Percentiles rank a stretch among this genome's conserved stretches.
Evolutionary conservation across 2,888 invertebrate species (phyloP).

Genomic region (Polydrusus pterygomalis): DNA sequence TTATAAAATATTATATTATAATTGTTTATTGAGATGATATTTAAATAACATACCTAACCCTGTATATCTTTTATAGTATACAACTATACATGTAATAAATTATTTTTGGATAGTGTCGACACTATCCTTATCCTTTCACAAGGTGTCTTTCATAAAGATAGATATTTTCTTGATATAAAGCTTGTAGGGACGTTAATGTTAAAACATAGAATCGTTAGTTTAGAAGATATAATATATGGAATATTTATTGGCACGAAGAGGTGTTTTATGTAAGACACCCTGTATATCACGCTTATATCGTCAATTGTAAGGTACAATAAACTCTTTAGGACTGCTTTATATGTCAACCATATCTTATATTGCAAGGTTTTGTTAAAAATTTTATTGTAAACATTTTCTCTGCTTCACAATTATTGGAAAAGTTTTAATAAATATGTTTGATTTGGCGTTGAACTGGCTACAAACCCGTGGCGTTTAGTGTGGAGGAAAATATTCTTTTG

Average conservation of each 20-base stretch:
- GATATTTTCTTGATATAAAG: conserved; percentile 33
- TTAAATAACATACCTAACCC: conserved; percentile 8
- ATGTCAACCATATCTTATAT: conserved; percentile 17
- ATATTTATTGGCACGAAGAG: not conserved
- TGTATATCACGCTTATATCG: conserved; percentile 65
- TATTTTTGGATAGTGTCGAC: conserved; percentile 54
- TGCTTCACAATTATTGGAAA: conserved; percentile 20
- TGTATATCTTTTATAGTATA: conserved; percentile 59
- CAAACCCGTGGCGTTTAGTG: not conserved
- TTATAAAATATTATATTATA: too few relatives aligned
- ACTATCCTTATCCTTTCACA: conserved; percentile 54
- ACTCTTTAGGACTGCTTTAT: conserved; percentile 45
- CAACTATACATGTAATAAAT: conserved; percentile 16
- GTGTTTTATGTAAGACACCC: conserved; percentile 66
- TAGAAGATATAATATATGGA: not conserved
- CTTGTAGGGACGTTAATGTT: not conserved
- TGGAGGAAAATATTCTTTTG: conserved; percentile 31
- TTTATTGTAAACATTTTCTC: conserved; percentile 4
- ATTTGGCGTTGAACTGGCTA: conserved; percentile 9
- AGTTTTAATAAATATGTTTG: conserved; percentile 25
- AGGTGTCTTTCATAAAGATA: conserved; percentile 56
- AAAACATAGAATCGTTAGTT: not conserved
- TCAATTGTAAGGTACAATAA: conserved; percentile 71
- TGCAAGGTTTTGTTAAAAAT: conserved; percentile 6
- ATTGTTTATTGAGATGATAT: not conserved